phyloP scores from a whole-genome alignment of 2,888 invertebrate species.

The Subacronicta megacephala region DNA sequence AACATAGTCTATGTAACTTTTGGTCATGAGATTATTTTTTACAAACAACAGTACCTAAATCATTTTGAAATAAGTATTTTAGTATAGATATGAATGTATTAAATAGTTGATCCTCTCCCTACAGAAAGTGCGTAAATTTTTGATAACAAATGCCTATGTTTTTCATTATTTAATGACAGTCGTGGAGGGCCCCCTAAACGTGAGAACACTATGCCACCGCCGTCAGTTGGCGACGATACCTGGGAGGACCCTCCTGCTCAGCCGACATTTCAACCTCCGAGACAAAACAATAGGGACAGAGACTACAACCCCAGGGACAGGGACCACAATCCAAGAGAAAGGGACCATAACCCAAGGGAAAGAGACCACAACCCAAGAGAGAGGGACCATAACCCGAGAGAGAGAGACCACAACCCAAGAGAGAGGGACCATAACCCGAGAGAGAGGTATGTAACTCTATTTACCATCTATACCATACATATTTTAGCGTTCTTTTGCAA shows the following conservation, averaged over 20 bases:
- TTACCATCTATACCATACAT: background rate
- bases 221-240: constrained; percentile 45
- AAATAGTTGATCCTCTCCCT: too few species aligned
- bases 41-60: too few species aligned
- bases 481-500: constrained; percentile 29
- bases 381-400: constrained; percentile 35
- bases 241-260: constrained; percentile 50
- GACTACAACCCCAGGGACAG: constrained; percentile 44
- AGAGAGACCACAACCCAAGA: constrained; percentile 26
- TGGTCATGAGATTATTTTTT: too few species aligned
- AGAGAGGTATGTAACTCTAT: constrained; percentile 48
- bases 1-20: too few species aligned
- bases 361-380: constrained; percentile 48
- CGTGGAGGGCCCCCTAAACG: constrained; percentile 72
- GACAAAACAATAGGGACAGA: constrained; percentile 47
- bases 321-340: constrained; percentile 23
- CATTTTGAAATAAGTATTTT: too few species aligned
- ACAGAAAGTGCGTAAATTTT: background rate
- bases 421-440: constrained; percentile 37
- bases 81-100: too few species aligned
- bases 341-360: constrained; percentile 40
- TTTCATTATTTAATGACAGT: constrained; percentile 53
- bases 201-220: constrained; percentile 61
- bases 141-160: background rate
- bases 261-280: constrained; percentile 46